Percentiles rank a stretch among this genome's conserved stretches.
These are phyloP conservation scores for Microtus oregoni DNA, from an alignment of 2,113 vertebrate species.

Conservation along the genomic window DNA sequence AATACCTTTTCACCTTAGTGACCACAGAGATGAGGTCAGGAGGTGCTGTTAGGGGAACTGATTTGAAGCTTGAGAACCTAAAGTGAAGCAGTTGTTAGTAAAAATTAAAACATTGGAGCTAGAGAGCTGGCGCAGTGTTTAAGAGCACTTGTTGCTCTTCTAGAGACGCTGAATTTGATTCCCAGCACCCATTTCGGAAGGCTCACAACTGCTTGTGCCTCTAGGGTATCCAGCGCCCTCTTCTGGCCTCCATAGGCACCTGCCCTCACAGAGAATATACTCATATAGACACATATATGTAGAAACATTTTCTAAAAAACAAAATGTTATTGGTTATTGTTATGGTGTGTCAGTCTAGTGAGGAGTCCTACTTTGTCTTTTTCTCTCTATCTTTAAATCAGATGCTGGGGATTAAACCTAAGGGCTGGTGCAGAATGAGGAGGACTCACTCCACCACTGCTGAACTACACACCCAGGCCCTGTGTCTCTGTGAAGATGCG, in stretches of 20 bases:
- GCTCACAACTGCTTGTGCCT: not conserved
- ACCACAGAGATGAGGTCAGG: not conserved
- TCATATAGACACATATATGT: not conserved
- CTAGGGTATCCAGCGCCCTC: not conserved
- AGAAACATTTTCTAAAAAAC: not conserved
- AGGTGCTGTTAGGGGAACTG: not conserved
- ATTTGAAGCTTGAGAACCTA: not conserved
- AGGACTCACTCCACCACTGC: not conserved
- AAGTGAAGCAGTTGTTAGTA: not conserved
- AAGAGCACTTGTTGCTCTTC: not conserved
- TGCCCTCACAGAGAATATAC: not conserved
- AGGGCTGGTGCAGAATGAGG: accelerated
- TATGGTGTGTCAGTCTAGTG: not conserved
- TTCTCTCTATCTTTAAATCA: not conserved
- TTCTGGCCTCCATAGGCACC: not conserved
- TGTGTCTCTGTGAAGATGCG: not conserved
- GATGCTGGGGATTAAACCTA: not conserved
- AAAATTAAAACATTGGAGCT: not conserved
- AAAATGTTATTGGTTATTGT: not conserved
- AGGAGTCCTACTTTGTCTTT: not conserved
- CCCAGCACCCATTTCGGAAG: not conserved
- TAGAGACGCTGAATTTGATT: not conserved
- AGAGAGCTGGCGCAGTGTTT: too few relatives aligned
- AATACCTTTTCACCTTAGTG: not conserved
- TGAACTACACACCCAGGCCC: not conserved